Base-by-base conservation (phyloP, 2,113 vertebrate species). In the Stomatorhinus ivindoensis region DNA sequence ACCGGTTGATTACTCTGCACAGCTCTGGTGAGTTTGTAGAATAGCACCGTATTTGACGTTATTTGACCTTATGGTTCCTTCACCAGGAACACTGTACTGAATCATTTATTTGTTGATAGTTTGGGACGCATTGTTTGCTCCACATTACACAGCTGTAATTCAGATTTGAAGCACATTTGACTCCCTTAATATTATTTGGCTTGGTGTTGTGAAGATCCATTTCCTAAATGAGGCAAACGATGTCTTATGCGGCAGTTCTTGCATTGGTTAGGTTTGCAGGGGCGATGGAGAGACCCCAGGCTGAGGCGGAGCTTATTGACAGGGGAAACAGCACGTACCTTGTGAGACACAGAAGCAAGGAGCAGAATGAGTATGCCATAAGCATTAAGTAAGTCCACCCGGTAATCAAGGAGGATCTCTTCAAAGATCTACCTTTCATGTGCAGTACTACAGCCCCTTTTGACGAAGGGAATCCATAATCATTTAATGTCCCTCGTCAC, bases 341-440 rank as follows among this genome's bases (percentile, higher is more conserved):
- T 91, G 94, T 99, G 91, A 95, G 98, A 83, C 96, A 97, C 94
- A 95, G 98, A 92, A 97, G 96, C 90, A 98, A 97, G 93, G 98
- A 98, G 91, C 96, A 94, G 69, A 97, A 96, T 35, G 98, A 98
- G 93, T 99, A 98, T 17, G 98, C 98, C 82, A 96, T 99, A 92
- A 99, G 98, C 92, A 98, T 99, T 94, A 99, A 99, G 98, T 99
- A 96, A 96, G 97, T 96, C 35, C 11, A 84, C 2, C 61, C 21
- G 19, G 8, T 35, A 31, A 53, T 53, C 44, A 50, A 51, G 46
- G 19, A 35, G 13, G 31, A 35, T 53, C 7, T 51, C n/a, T 35
- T 86, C 31, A 50, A 87, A 51, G 10, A 55, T 53, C 27, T 87
- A 7, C 85, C 31, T 35, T 87, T 27, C 31, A 35, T 55, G 46